Conservation (phyloP, 1,140 invertebrate species). For the Drosophila lacertosa region DNA sequence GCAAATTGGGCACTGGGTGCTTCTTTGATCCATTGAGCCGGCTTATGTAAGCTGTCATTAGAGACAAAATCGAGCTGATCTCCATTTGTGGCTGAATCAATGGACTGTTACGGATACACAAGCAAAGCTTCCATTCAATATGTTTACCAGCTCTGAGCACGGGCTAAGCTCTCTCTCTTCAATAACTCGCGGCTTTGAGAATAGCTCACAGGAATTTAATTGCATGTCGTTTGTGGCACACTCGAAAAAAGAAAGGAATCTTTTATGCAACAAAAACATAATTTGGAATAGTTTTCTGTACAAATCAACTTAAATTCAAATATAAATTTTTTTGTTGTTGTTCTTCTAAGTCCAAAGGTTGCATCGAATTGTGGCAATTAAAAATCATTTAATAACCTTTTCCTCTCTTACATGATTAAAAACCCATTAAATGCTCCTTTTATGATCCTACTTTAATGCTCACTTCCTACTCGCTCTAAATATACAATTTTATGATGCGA, state of each 20-base stretch:
- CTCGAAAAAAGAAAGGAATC: too few species aligned
- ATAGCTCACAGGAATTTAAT: too few species aligned
- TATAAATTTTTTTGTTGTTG: too few species aligned
- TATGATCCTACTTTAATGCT: conserved; percentile 18
- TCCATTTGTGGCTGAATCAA: conserved; percentile 8
- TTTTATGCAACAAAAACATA: too few species aligned
- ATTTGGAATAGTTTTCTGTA: too few species aligned
- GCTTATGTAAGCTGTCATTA: conserved; percentile 33
- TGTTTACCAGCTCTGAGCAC: too few species aligned
- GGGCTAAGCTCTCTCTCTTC: too few species aligned
- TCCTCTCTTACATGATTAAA: conserved; percentile 34
- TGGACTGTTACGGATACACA: not conserved
- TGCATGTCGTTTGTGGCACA: too few species aligned
- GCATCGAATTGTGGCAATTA: conserved; percentile 3
- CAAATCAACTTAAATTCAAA: too few species aligned
- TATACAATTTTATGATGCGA: conserved; percentile 29
- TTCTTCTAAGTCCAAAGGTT: too few species aligned
- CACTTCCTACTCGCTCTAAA: conserved; percentile 6
- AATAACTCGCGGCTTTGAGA: too few species aligned
- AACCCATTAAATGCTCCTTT: conserved; percentile 27
- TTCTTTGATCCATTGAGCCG: conserved; percentile 38
- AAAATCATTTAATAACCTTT: conserved; percentile 14
- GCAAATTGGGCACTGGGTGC: conserved; percentile 20
- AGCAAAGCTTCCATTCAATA: not conserved
- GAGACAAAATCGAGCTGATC: conserved; percentile 29